Conservation (phyloP, 2,113 vertebrate genomes). For the Malurus melanocephalus region DNA sequence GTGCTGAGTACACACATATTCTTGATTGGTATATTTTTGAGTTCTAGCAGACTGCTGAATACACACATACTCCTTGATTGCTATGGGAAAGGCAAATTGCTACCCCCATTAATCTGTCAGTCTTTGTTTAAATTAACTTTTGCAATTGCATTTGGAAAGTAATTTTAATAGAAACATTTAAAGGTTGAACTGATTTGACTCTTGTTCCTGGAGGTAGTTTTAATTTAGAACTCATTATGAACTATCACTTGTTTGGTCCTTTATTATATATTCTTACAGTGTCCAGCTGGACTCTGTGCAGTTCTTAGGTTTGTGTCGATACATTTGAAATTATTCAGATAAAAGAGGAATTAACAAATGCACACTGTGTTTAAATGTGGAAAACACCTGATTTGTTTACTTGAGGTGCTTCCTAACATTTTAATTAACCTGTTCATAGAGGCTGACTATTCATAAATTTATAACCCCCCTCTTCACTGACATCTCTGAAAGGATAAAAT, state of each 20-base stretch:
- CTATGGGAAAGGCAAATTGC: neutral
- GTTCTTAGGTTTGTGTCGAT: neutral
- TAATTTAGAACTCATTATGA: neutral
- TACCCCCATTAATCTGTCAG: neutral
- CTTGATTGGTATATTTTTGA: neutral
- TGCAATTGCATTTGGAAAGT: neutral
- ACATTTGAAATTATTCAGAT: neutral
- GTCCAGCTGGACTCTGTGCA: neutral
- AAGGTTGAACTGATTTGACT: neutral
- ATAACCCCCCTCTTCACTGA: rapidly evolving
- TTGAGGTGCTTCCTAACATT: neutral
- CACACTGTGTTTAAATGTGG: neutral
- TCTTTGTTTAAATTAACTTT: neutral
- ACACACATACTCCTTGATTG: neutral
- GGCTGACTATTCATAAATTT: neutral
- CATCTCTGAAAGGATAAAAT: neutral
- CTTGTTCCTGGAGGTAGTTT: neutral
- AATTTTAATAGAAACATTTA: neutral
- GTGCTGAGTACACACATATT: neutral
- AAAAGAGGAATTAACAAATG: neutral
- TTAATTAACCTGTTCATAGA: neutral
- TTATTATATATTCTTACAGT: neutral
- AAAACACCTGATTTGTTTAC: neutral
- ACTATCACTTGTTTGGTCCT: neutral
- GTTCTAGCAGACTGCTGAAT: neutral